Conservation (phyloP, 2,888 invertebrate genomes). For the Nemoura dubitans region DNA sequence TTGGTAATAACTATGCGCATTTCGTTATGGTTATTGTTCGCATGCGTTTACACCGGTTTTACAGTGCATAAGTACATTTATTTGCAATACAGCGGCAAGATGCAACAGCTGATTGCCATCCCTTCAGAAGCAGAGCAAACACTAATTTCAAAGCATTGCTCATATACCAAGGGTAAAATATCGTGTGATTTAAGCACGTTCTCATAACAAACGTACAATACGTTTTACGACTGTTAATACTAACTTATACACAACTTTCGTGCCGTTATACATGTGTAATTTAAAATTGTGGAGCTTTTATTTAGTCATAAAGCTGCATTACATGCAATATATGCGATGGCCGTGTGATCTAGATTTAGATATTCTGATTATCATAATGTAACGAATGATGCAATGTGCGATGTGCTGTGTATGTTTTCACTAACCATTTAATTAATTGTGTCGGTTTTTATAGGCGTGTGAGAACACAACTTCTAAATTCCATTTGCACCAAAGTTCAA, state of each 20-base stretch:
- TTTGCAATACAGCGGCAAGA: neutral
- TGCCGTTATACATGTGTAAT: neutral
- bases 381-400: neutral
- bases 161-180: neutral
- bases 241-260: neutral
- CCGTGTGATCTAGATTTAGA: slow-evolving; percentile 4
- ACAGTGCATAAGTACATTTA: neutral
- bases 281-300: neutral
- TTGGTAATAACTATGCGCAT: too few relatives aligned
- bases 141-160: neutral
- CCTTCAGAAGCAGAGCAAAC: neutral
- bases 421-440: neutral
- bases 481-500: neutral
- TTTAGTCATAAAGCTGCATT: neutral
- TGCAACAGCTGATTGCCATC: neutral
- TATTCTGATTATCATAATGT: slow-evolving; percentile 12
- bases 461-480: neutral
- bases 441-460: neutral
- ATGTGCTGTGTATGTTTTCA: neutral
- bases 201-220: neutral
- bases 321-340: neutral
- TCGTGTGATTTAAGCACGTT: neutral
- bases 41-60: neutral
- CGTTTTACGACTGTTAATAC: slow-evolving; percentile 12
- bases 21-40: neutral